Base-by-base conservation (phyloP, 1,140 invertebrate genomes). In the Branchinecta lynchi region DNA sequence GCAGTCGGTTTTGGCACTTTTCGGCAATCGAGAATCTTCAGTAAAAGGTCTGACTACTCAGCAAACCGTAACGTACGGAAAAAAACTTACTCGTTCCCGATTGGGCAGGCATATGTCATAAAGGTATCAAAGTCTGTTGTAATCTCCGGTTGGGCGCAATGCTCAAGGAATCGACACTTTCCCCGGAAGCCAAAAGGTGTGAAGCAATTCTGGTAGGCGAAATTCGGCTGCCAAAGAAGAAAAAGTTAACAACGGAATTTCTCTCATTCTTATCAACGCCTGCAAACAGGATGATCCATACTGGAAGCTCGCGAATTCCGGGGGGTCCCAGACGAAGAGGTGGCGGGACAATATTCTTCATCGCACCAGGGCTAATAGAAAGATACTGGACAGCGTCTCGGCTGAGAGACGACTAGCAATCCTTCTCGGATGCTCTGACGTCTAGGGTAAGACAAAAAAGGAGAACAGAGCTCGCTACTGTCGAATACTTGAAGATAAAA, bases 61-160 rank as follows among this genome's bases (percentile, higher is more conserved):
- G 12, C 12, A 15, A 12, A 20, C 12, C 17, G 12, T 60, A 3
- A 15, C 51, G 17, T 15, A 20, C 3, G 17, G 12, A 69, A 71
- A 71, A 20, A 8, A 2, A 71, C 68, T 71, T 69, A 71, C 71
- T 71, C 71, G 51, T 69, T 66, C 20, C 71, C 68, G 45, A 71
- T 71, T 12, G 71, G 71, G 43, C 71, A 71, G 44, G 71, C 71
- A 20, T 66, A 69, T 65, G n/a, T 12, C 45, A 71, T 21, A 45
- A 71, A 69, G 43, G 60, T 44, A n/a, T 70, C 45, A 44, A 69
- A 66, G 20, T 67, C 21, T 7, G 68, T 43, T 21, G 69, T 66
- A 44, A 71, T 71, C 66, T 65, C 68, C 15, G 46, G 71, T 17
- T 15, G 12, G 65, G 45, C 65, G 51, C 71, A 71, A 66, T 71